Conservation (phyloP, 2,888 invertebrate species). For the Ferdinandea cuprea region DNA sequence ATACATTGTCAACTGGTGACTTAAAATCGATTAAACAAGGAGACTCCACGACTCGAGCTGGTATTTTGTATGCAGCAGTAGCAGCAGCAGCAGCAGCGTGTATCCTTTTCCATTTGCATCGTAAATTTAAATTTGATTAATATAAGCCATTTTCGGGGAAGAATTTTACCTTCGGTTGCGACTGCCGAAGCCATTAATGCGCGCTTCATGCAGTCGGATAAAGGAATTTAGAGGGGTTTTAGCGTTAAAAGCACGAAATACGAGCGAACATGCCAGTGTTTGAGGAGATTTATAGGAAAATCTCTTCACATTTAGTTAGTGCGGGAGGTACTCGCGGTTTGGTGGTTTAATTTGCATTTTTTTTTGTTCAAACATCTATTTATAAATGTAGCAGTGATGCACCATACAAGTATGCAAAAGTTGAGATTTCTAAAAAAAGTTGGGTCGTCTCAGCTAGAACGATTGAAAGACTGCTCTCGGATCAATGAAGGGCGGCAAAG, state of each 20-base stretch:
- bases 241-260: conserved; percentile 54
- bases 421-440: no score
- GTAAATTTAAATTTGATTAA: conserved; percentile 72
- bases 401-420: no score
- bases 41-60: conserved; percentile 23
- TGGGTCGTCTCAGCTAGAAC: no score
- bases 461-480: no score
- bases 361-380: no score
- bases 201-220: background rate
- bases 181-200: conserved; percentile 13
- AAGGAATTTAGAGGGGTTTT: background rate
- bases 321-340: background rate
- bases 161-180: conserved; percentile 45
- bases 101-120: conserved; percentile 53
- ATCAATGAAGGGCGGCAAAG: no score
- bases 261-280: conserved; percentile 14
- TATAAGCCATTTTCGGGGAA: conserved; percentile 52
- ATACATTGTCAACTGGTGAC: conserved; percentile 71
- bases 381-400: no score
- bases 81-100: no score
- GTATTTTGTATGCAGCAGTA: conserved; percentile 7
- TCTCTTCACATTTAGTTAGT: background rate
- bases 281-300: conserved; percentile 52
- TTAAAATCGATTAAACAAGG: conserved; percentile 67
- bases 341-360: conserved; percentile 14